These are phyloP conservation scores for Globia sparganii DNA, from an alignment of 2,888 invertebrate species.

Conservation along the genomic window DNA sequence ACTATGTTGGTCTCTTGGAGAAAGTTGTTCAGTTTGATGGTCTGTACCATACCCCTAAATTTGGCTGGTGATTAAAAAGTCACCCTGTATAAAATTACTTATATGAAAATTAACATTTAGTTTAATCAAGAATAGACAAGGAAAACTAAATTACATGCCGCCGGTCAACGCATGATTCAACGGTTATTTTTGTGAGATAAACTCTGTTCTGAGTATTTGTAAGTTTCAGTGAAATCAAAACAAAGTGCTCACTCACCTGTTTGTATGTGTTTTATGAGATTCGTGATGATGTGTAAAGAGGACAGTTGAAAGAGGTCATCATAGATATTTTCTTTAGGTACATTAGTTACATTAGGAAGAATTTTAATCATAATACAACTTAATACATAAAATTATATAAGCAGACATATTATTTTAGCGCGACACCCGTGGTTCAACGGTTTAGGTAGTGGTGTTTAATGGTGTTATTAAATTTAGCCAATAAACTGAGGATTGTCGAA, in stretches of 20 bases:
- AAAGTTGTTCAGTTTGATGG: no score
- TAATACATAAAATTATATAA: not conserved
- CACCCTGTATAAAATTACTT: no score
- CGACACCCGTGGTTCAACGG: not conserved
- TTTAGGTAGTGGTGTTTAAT: not conserved
- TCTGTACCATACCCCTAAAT: no score
- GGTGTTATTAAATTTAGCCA: not conserved
- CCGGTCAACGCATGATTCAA: conserved; percentile 55
- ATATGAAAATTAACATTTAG: conserved; percentile 13
- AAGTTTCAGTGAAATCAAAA: conserved; percentile 50
- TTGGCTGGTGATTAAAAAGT: no score
- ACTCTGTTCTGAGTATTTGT: conserved; percentile 59
- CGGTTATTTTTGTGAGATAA: conserved; percentile 60
- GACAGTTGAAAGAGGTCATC: not conserved
- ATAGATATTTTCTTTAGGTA: not conserved
- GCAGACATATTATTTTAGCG: not conserved
- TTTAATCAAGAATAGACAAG: conserved; percentile 38
- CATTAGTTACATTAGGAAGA: not conserved
- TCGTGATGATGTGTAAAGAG: conserved; percentile 20
- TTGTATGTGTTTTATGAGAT: conserved; percentile 19
- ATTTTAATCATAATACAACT: not conserved
- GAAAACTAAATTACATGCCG: conserved; percentile 44
- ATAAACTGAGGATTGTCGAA: not conserved
- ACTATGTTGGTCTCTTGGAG: no score
- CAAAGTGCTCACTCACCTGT: conserved; percentile 52